Base-by-base conservation (phyloP, 1,140 invertebrate species). In the Cephus cinctus region DNA sequence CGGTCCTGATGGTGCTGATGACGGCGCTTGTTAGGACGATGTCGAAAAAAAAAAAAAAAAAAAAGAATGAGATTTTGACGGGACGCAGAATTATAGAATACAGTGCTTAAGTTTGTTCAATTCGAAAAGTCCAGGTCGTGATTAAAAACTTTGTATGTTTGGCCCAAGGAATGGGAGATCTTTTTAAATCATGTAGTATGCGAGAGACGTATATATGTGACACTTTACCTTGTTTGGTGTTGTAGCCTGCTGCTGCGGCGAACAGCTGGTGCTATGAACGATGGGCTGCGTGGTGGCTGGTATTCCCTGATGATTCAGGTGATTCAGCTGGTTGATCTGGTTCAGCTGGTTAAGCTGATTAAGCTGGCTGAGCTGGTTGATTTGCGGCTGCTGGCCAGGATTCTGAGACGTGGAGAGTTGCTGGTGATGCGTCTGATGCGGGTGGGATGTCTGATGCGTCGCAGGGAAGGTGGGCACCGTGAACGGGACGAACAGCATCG, bases 401-500 rank as follows among this genome's bases (percentile, higher is more conserved):
- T 66, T 66, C 52, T 58, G 61, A 40, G 39, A 54, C 35, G 58
- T 50, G 50, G 56, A 45, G 54, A 60, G 57, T 57, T 75, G 71
- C 59, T 77, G 71, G 62, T 76, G 71, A 63, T 73, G 72, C 49
- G 67, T 67, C 61, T 73, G 73, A 62, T 73, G 69, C 52, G 73
- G 67, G 43, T 73, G 71, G 56, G 63, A 62, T 58, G 72, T 70
- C 59, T 75, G 73, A 54, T 75, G 65, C 48, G 69, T 69, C 47
- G 76, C 67, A 54, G 75, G 70, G 53, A 72, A 74, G 61, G 73
- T 74, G 54, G 76, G 74, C 49, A 77, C 76, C 63, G 72, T 73
- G 63, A 77, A 78, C 65, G 76, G 78, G 57, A 78, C 75, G 72
- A 78, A 78, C 68, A 78, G 76, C 76, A 78, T 78, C 65, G 78